Evolutionary conservation across 37 sponge, comb jelly and placozoan species (phyloP).

Genomic region (Crambe crambe): DNA sequence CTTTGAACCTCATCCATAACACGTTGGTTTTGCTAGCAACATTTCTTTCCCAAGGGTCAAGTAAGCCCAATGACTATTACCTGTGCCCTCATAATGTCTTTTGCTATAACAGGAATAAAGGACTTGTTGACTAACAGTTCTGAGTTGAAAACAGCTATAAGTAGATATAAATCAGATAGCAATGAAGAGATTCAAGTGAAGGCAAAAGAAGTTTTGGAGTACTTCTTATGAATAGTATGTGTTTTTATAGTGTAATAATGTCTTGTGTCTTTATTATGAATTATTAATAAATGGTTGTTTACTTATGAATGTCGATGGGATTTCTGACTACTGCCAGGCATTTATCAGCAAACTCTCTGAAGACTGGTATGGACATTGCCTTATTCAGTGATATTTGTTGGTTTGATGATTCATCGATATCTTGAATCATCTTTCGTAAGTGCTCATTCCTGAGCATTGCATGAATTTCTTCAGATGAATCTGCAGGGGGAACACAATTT

Average conservation of each 20-base stretch:
- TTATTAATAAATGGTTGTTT: too few species aligned
- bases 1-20: not conserved
- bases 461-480: not conserved
- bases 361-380: not conserved
- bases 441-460: slow-evolving; percentile 2
- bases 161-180: not conserved
- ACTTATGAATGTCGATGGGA: too few species aligned
- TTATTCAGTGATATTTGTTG: not conserved
- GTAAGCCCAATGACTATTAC: not conserved
- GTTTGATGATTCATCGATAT: not conserved
- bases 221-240: too few species aligned
- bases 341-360: slow-evolving; percentile 1
- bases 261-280: too few species aligned
- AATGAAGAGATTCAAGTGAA: not conserved
- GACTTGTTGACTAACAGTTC: not conserved
- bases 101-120: not conserved
- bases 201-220: slow-evolving; percentile 1
- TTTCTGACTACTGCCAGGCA: not conserved
- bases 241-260: too few species aligned
- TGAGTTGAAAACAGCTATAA: not conserved
- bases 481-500: not conserved
- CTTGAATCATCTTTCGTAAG: not conserved
- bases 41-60: not conserved
- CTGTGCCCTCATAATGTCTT: not conserved
- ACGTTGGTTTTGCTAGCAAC: not conserved